Conservation (phyloP, 1,140 invertebrate genomes). For the Hylaeus anthracinus region DNA sequence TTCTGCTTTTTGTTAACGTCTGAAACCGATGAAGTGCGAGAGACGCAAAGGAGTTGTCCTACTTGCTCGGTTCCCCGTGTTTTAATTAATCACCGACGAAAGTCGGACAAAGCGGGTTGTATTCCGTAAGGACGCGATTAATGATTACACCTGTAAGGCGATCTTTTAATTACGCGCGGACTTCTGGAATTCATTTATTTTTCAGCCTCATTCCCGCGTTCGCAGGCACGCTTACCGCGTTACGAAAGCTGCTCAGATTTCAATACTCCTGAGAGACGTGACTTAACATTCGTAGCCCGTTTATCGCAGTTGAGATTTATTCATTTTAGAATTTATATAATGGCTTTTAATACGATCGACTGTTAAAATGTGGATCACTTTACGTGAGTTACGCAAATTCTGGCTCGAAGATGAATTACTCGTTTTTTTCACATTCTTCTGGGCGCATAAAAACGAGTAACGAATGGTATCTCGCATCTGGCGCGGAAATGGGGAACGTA, state of each 20-base stretch:
- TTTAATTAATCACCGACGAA: slow-evolving; percentile 19
- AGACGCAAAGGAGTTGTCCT: slow-evolving; percentile 18
- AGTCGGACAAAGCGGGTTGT: neutral
- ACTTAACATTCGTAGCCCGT: too few relatives aligned
- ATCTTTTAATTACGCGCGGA: neutral
- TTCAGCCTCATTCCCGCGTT: neutral
- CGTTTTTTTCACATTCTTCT: neutral
- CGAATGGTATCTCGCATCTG: neutral
- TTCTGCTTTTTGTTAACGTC: slow-evolving; percentile 40
- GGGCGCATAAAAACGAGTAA: slow-evolving; percentile 11
- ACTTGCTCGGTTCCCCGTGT: neutral
- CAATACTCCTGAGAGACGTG: too few relatives aligned
- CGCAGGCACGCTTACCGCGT: too few relatives aligned
- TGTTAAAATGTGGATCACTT: too few relatives aligned
- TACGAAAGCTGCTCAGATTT: too few relatives aligned
- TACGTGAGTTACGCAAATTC: neutral
- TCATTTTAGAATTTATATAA: too few relatives aligned
- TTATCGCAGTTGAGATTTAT: neutral
- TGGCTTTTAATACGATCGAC: too few relatives aligned
- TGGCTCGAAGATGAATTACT: neutral
- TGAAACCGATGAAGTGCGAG: slow-evolving; percentile 31
- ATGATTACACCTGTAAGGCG: neutral
- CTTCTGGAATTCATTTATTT: neutral
- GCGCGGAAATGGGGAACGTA: neutral
- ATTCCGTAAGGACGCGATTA: neutral